Evolutionary conservation across 2,888 invertebrate genomes (phyloP), one percentile per base, ranked within the genome.

Genomic region (Papilio elwesi): DNA sequence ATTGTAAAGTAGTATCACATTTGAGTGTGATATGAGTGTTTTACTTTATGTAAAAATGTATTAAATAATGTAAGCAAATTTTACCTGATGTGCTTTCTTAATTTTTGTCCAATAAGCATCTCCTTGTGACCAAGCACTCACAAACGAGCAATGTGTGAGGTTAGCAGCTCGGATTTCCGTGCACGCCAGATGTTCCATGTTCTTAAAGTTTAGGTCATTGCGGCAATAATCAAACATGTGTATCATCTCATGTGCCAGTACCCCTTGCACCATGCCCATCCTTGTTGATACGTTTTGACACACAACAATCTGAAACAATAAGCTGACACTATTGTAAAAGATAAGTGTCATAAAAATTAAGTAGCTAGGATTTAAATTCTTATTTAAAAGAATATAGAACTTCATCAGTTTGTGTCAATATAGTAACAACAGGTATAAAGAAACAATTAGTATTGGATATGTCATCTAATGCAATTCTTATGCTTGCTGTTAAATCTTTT

Each of bases 141-240:
- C 76, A 83, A 97, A 98, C 38, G 98, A 97, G 85, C 99, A 99
- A 88, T 99, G 98, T 0, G 98, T 97, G 55, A 99, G 93, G 88
- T 98, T 99, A 0, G 99, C 98, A 1, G 99, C 99, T 77, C 99
- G 92, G 75, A 99, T 97, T 94, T 99, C 99, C 0, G 98, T 98
- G 84, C 99, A 99, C 0, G 99, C 99, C 73, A 99, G 89, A 87
- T 99, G 99, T 77, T 98, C 97, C 77, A 98, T 94, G 85, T 99
- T 98, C 80, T 95, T 96, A 81, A 98, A 98, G 89, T 99, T 97
- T 71, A 98, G 85, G 64, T 99, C 95, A 78, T 98, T 97, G 59
- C 96, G 95, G 86, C 99, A 99, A 85, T 96, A 97, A 88, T 99
- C 99, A 84, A 98, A 99, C 97, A 99, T 98, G 87, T 99, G 99